Conservation (phyloP, 2,797 vertebrate genomes). For the Tamandua tetradactyla region DNA sequence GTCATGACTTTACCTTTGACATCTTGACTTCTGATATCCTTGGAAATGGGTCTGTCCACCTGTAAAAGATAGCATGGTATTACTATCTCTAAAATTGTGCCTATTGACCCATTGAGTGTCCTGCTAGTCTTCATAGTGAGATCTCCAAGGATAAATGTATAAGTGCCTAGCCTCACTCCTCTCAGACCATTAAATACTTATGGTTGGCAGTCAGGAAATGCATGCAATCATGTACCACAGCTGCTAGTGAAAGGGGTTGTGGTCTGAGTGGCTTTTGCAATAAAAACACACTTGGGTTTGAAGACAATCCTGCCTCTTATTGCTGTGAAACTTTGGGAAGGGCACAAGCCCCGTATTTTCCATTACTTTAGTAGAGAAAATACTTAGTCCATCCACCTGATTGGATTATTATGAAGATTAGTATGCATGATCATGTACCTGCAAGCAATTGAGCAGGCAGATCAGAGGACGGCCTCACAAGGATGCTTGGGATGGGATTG, state of each 20-base stretch:
- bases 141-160: background rate
- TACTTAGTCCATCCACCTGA: fast-evolving
- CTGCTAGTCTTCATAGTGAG: background rate
- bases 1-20: slow-evolving; percentile 75
- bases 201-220: background rate
- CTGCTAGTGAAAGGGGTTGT: fast-evolving
- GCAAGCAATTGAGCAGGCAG: background rate
- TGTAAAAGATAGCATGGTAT: slow-evolving; percentile 67
- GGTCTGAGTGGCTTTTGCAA: background rate
- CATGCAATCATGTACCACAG: fast-evolving
- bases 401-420: background rate
- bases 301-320: background rate
- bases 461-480: fast-evolving
- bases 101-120: fast-evolving
- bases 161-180: background rate
- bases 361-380: background rate
- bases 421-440: fast-evolving
- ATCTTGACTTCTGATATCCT: background rate
- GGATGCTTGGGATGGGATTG: background rate
- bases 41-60: slow-evolving; percentile 4
- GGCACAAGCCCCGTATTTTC: background rate
- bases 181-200: fast-evolving
- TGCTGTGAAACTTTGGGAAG: background rate
- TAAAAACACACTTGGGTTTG: background rate
- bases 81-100: background rate